Base-by-base conservation (phyloP, 1,140 invertebrate genomes). In the Pseudoatta argentina region DNA sequence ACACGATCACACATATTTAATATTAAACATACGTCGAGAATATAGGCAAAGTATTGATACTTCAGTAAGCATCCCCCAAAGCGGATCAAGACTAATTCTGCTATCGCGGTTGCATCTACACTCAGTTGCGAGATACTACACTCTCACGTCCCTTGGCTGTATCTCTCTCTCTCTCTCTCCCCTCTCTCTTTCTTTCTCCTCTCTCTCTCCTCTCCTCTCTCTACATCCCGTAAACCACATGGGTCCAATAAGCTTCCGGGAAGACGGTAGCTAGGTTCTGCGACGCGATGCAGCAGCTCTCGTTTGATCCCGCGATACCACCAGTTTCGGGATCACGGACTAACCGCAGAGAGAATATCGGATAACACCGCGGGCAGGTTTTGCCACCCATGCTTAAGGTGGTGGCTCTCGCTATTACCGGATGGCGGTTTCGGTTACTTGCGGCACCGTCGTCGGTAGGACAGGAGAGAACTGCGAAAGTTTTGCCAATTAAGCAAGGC, bases 271-370 rank as follows among this genome's bases (percentile, higher is more conserved):
- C 48, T 81, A 71, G 48, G 48, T 48, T 79, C 30, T 24, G 21
- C 51, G 16, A 24, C 44, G 39, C 61, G 48, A 48, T 18, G n/a
- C 44, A 34, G 30, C 63, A 69, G 44, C 88, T 57, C 61, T 78
- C 89, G 88, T 90, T 90, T 90, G 88, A 90, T 90, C 86, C 88
- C 87, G 48, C 88, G 88, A 90, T 90, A 90, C 86, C 63, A 72
- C 51, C 79, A 64, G 67, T 87, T 73, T 83, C 86, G 69, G 86
- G 88, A 90, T 90, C 89, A 86, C 76, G 89, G 89, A 90, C 79
- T 87, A 76, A 82, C 88, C 89, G 77, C 78, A 90, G 86, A 90
- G 89, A 90, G 89, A 90, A 90, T 90, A 87, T 90, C 88, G 88
- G 89, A 90, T 90, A 90, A 89, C 88, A 81, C 77, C 77, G 79